Base-by-base conservation (phyloP, 2,113 vertebrate genomes). In the Sakesphorus luctuosus region DNA sequence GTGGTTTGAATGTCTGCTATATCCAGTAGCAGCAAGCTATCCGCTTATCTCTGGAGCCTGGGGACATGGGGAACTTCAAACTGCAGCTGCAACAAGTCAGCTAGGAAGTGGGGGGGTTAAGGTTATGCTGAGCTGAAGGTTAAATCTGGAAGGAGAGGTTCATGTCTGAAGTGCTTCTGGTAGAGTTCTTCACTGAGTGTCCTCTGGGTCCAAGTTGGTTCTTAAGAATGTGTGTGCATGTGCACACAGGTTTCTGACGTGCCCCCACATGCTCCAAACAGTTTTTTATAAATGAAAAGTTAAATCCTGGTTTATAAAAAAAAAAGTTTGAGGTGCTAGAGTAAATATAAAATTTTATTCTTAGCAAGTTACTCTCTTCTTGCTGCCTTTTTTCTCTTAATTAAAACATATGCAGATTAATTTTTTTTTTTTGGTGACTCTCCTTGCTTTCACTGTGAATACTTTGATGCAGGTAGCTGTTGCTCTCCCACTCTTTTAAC, bases 201-300 rank as follows among this genome's bases (percentile, higher is more conserved):
- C 17, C 8, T 44, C 38, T 55, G 50, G 21, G 10, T 66, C 6
- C 20, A n/a, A 31, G 19, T 8, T 19, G 24, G 12, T 21, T 86
- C 46, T n/a, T 38, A 21, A 35, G 13, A 36, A 11, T 8, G 3
- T n/a, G n/a, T 38, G 21, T 52, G 23, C 11, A 2, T 3, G 2
- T 50, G 35, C 46, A 13, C 17, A 3, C 0, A 0, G 33, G 10
- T 79, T 50, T n/a, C 20, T 75, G 25, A 8, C 35, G 24, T 62
- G 12, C 9, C 7, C 10, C 10, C 7, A 7, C 10, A 1, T 1
- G 4, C 3, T 19, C 11, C 8, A 9, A 74, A 25, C 35, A n/a
- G 7, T 31, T 71, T 89, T 74, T 55, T 35, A 28, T 63, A 50
- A 85, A 38, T 59, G 23, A 47, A 31, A 87, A 65, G 31, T 43